Percentiles rank a stretch among this genome's conserved stretches.
Conservation (phyloP, 1,140 invertebrate genomes). For the Lepidostoma basale region DNA sequence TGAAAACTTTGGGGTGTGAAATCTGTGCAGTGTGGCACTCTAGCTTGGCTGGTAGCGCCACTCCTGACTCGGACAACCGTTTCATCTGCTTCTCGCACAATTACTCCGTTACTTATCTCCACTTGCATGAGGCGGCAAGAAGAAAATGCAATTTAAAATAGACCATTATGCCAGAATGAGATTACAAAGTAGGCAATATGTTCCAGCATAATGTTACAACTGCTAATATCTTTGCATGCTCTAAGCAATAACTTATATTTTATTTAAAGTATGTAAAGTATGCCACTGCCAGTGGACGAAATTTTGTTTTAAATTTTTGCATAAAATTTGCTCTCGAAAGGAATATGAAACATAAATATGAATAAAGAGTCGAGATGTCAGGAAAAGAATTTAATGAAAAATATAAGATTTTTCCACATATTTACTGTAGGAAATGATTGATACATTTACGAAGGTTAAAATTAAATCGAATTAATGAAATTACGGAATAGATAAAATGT, state of each 20-base stretch:
- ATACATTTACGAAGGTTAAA: no score
- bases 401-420: not conserved
- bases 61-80: not conserved
- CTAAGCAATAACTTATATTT: not conserved
- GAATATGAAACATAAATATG: not conserved
- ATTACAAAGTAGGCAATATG: constrained; percentile 6
- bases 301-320: not conserved
- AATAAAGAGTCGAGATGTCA: not conserved
- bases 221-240: not conserved
- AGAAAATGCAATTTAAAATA: constrained; percentile 18
- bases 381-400: not conserved
- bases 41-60: not conserved
- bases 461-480: no score
- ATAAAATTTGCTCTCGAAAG: not conserved
- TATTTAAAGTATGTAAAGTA: not conserved
- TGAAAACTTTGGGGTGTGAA: no score
- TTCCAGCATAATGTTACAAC: not conserved
- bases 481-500: no score
- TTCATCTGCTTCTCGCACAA: not conserved
- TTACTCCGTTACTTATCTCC: not conserved
- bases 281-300: not conserved
- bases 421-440: no score
- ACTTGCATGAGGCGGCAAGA: not conserved
- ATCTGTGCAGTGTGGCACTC: no score
- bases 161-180: not conserved